These are phyloP conservation scores for Archaeoteleia sp. DNA, from an alignment of 2,888 invertebrate species.

Conservation along the genomic window DNA sequence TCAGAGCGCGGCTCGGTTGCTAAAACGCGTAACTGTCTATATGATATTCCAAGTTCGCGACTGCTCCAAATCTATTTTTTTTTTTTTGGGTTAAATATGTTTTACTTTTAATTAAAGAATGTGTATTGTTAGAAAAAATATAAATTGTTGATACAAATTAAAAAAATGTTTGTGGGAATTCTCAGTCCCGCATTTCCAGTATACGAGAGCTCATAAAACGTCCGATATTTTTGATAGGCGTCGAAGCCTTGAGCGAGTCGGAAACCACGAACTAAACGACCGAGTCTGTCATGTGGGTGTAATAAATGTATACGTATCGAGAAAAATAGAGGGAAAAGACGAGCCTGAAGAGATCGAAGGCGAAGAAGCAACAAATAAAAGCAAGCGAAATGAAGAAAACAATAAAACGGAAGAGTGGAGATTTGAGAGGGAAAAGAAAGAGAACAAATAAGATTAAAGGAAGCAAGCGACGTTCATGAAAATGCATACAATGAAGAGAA, in stretches of 20 bases:
- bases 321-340: slow-evolving; percentile 48
- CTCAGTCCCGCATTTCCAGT: not conserved
- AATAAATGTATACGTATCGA: slow-evolving; percentile 52
- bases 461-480: too few relatives aligned
- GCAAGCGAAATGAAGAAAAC: slow-evolving; percentile 33
- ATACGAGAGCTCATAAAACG: slow-evolving; percentile 40
- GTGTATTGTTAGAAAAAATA: too few relatives aligned
- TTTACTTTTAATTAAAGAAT: too few relatives aligned
- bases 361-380: slow-evolving; percentile 47
- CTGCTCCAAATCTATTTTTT: too few relatives aligned
- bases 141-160: too few relatives aligned
- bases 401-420: slow-evolving; percentile 33
- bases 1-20: too few relatives aligned
- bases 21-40: too few relatives aligned
- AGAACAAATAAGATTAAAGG: too few relatives aligned
- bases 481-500: too few relatives aligned
- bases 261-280: slow-evolving; percentile 48
- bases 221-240: slow-evolving; percentile 49
- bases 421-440: slow-evolving; percentile 12
- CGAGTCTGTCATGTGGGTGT: slow-evolving; percentile 50
- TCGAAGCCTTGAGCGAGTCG: slow-evolving; percentile 49
- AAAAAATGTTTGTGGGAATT: too few relatives aligned
- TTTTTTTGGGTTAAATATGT: too few relatives aligned
- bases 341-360: slow-evolving; percentile 38
- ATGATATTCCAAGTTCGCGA: too few relatives aligned